Evolutionary conservation across 2,113 vertebrate species (phyloP), one percentile per base, ranked within the genome.

Genomic region (Turdus rufiventris): DNA sequence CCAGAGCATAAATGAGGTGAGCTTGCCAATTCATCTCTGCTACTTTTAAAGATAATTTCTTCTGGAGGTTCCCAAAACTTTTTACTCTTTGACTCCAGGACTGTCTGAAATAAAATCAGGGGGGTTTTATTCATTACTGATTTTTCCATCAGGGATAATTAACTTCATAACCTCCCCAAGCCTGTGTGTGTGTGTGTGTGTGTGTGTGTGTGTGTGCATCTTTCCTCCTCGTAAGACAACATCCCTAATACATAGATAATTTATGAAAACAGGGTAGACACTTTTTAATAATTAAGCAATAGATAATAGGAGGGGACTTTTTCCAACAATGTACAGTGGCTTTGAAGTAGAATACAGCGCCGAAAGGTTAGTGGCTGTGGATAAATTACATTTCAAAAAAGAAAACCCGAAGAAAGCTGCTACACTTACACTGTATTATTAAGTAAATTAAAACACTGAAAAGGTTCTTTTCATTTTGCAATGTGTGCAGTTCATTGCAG

Each of bases 261-360:
- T 98, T 97, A 98, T 98, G 97, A 97, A 97, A 98, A 97, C 95
- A 95, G 96, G 97, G 96, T 96, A 97, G 98, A 94, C 0, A 43
- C 96, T 97, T 97, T 98, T 98, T 95, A 98, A 98, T 98, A 97
- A 98, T 98, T 98, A 98, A 98, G 88, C 96, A 96, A 96, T 72
- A 96, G 97, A 97, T 98, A 97, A 97, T 97, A 95, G 83, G 92
- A 91, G 87, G 88, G 26, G 83, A 94, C 48, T 91, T 97, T 81
- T 93, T 28, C 67, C 83, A 76, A 71, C 84, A 72, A 91, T 12
- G 36, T 91, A 66, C 83, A 12, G 63, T 53, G 62, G 76, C 72
- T 94, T 94, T 94, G 91, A 93, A 96, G 89, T 58, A 87, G 74
- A 93, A 66, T 36, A 43, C 67, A 88, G 73, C 53, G 43, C 54